These are phyloP conservation scores for Sipha flava DNA, from an alignment of 1,140 invertebrate species.

Conservation along the genomic window DNA sequence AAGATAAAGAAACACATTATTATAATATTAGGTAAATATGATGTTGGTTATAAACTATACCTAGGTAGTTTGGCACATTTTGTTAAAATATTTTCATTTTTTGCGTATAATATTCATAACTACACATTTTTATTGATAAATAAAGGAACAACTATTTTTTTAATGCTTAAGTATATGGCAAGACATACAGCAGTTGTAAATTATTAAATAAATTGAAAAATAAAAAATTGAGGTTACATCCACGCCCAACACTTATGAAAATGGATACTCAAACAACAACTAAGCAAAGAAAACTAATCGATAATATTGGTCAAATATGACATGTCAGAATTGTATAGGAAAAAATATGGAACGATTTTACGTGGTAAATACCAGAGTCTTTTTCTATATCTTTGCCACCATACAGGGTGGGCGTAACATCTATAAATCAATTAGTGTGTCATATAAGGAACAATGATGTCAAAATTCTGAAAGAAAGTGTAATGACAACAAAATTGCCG, in stretches of 20 bases:
- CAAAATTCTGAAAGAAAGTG: neutral
- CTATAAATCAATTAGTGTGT: neutral
- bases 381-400: neutral
- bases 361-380: neutral
- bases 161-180: no score
- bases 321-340: neutral
- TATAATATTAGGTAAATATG: neutral
- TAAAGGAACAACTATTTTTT: neutral
- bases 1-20: neutral
- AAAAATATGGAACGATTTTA: neutral
- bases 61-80: neutral
- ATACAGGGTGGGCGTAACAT: neutral
- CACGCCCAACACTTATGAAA: conserved; percentile 13
- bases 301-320: conserved; percentile 22
- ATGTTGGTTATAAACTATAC: neutral
- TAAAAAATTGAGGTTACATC: neutral
- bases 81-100: neutral
- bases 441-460: neutral
- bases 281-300: neutral
- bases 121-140: neutral
- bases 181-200: no score
- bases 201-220: neutral
- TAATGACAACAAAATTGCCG: neutral
- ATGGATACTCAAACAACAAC: neutral
- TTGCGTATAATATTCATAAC: neutral